Evolutionary conservation across 2,888 invertebrate species (phyloP).

Genomic region (Cheilosia vernalis): DNA sequence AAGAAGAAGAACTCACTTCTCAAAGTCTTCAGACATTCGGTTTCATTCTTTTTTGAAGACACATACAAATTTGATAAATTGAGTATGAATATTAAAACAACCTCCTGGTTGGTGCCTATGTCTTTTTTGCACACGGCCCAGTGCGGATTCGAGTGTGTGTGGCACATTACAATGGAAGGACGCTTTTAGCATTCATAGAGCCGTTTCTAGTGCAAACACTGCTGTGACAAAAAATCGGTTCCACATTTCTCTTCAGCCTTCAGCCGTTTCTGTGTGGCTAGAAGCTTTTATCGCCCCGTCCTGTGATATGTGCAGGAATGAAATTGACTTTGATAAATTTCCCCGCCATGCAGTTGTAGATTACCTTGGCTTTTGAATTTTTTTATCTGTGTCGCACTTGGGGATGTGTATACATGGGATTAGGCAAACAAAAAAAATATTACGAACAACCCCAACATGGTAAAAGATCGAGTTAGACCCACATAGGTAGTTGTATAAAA

Average conservation of each 20-base stretch:
- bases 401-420: constrained; percentile 8
- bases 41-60: neutral
- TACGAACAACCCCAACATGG: neutral
- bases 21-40: constrained; percentile 12
- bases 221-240: constrained; percentile 14
- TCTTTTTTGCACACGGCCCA: constrained; percentile 24
- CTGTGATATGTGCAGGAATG: constrained; percentile 37
- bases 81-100: constrained; percentile 62
- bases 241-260: constrained; percentile 17
- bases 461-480: constrained; percentile 1
- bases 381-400: constrained; percentile 41
- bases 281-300: constrained; percentile 27
- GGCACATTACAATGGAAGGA: neutral
- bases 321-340: constrained; percentile 62
- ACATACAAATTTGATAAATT: constrained; percentile 54
- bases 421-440: no score
- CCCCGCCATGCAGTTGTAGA: constrained; percentile 16
- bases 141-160: neutral
- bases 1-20: constrained; percentile 12
- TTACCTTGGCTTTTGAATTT: constrained; percentile 39
- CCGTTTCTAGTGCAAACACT: neutral
- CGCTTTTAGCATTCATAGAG: neutral
- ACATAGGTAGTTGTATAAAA: neutral
- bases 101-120: neutral
- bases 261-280: constrained; percentile 16